A percentile compares a stretch with the other conserved stretches of the same genome.
phyloP scores from a whole-genome alignment of 1,140 invertebrate species.

The Polypedilum pembai region DNA sequence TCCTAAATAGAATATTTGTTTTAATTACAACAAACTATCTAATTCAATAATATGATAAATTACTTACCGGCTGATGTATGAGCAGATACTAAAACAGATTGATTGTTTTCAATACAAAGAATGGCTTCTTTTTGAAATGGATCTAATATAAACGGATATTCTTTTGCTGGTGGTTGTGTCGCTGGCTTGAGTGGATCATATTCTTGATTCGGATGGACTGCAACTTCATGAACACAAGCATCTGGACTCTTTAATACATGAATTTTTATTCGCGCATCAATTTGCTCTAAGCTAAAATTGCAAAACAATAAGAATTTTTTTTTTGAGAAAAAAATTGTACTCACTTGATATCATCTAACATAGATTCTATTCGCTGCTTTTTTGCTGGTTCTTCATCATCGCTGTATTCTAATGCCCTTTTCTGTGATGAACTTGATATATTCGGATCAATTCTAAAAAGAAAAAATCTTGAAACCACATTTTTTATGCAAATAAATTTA shows the following conservation, averaged over 20 bases:
- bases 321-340: neutral
- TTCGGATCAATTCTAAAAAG: neutral
- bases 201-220: conserved; percentile 74
- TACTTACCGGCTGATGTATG: conserved; percentile 86
- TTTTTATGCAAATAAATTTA: neutral
- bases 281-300: conserved; percentile 34
- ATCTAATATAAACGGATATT: conserved; percentile 93
- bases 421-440: neutral
- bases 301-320: conserved; percentile 23
- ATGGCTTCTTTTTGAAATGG: conserved; percentile 98
- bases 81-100: conserved; percentile 95
- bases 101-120: conserved; percentile 94
- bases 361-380: conserved; percentile 37
- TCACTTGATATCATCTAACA: conserved; percentile 45
- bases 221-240: conserved; percentile 88
- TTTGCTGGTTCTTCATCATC: conserved; percentile 29
- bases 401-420: conserved; percentile 29
- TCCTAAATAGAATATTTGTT: too few relatives aligned
- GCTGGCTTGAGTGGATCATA: conserved; percentile 64
- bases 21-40: too few relatives aligned
- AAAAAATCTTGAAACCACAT: neutral
- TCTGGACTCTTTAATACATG: conserved; percentile 82
- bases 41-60: too few relatives aligned
- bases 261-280: conserved; percentile 62
- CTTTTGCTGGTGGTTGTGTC: conserved; percentile 70